These are phyloP conservation scores for Atrichornis clamosus DNA, from an alignment of 2,113 vertebrate species.

Conservation along the genomic window DNA sequence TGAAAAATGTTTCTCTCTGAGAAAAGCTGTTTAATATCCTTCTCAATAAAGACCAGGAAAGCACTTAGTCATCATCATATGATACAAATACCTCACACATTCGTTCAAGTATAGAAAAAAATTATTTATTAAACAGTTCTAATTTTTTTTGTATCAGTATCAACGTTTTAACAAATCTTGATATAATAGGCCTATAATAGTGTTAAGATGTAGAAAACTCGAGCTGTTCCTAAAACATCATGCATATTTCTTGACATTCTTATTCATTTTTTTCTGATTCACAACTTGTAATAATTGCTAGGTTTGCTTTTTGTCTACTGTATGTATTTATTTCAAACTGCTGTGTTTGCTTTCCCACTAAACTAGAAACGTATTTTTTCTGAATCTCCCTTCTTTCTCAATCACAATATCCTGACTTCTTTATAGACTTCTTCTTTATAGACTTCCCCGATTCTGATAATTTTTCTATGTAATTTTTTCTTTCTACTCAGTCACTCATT, in stretches of 20 bases:
- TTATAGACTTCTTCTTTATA: background rate
- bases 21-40: background rate
- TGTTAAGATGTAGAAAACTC: background rate
- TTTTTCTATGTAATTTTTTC: background rate
- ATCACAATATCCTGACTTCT: background rate
- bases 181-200: background rate
- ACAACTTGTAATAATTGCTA: background rate
- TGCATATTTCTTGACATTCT: background rate
- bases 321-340: background rate
- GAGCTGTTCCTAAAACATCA: background rate
- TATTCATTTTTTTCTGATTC: background rate
- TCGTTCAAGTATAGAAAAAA: background rate
- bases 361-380: background rate
- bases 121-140: background rate
- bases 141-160: background rate
- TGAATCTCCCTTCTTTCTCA: background rate
- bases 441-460: background rate
- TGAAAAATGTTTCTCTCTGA: background rate
- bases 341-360: background rate
- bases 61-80: background rate
- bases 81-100: background rate
- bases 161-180: background rate
- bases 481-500: background rate
- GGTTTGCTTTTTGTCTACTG: background rate
- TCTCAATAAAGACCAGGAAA: background rate